Percentiles rank a stretch among this genome's conserved stretches.
Conservation (phyloP, 1,140 invertebrate species). For the Chlorops oryzae region DNA sequence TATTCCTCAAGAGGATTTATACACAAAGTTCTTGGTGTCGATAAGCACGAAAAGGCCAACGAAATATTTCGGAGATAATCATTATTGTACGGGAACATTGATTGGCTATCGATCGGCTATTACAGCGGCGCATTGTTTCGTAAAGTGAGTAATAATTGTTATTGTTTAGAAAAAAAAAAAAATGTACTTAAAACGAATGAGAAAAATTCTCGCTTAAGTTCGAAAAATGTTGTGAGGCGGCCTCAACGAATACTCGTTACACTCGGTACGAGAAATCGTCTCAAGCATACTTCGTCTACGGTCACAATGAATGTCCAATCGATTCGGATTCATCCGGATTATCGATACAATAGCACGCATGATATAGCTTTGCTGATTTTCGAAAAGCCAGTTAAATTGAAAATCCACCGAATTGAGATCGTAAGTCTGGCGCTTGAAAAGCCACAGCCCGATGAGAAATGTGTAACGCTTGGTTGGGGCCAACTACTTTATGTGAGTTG, state of each 20-base stretch:
- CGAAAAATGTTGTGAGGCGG: background rate
- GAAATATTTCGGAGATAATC: slow-evolving; percentile 22
- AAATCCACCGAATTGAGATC: background rate
- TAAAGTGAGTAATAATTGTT: background rate
- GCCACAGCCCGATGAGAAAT: background rate
- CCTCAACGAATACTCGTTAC: background rate
- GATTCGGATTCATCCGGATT: background rate
- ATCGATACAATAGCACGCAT: background rate
- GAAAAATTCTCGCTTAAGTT: no score
- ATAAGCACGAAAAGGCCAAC: slow-evolving; percentile 16
- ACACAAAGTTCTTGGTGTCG: slow-evolving; percentile 17
- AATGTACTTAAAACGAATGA: no score
- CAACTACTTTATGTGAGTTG: background rate
- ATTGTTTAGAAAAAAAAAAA: background rate
- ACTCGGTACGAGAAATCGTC: background rate
- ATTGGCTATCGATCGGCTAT: slow-evolving; percentile 14
- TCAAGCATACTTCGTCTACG: background rate
- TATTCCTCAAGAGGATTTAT: background rate
- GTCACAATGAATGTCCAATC: background rate
- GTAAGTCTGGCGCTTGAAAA: background rate
- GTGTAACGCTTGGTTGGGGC: background rate
- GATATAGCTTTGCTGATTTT: background rate
- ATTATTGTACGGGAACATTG: slow-evolving; percentile 21
- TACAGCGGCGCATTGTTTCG: slow-evolving; percentile 23
- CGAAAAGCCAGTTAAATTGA: background rate